A percentile compares a stretch with the other conserved stretches of the same genome.
Conservation (phyloP, 2,888 invertebrate species). For the Gnatocerus cornutus region DNA sequence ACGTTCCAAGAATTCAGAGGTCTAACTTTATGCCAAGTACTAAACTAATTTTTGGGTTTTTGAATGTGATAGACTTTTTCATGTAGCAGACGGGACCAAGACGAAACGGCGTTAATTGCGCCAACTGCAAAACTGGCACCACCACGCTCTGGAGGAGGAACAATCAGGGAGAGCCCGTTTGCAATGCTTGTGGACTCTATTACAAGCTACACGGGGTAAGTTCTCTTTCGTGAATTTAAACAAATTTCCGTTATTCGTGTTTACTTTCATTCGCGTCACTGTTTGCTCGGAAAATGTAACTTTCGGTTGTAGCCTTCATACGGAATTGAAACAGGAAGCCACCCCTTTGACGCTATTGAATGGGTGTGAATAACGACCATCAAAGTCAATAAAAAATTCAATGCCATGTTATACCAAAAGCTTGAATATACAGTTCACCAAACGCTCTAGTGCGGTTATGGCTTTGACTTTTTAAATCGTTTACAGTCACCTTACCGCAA, state of each 20-base stretch:
- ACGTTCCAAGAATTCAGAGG: slow-evolving; percentile 26
- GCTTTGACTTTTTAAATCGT: too few species aligned
- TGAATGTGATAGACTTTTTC: slow-evolving; percentile 17
- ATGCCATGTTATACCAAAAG: too few species aligned
- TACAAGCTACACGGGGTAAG: slow-evolving; percentile 88
- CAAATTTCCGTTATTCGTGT: slow-evolving; percentile 14
- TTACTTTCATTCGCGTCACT: slow-evolving; percentile 2
- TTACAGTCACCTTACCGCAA: too few species aligned
- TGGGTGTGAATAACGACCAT: too few species aligned
- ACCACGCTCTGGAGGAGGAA: slow-evolving; percentile 99
- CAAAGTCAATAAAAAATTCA: too few species aligned
- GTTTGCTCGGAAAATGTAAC: slow-evolving; percentile 14
- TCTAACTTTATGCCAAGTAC: not conserved
- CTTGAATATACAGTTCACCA: too few species aligned
- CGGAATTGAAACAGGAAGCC: slow-evolving; percentile 47
- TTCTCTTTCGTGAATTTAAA: slow-evolving; percentile 44
- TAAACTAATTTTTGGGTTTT: not conserved
- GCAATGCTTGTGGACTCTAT: slow-evolving; percentile 96
- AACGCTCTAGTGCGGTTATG: too few species aligned
- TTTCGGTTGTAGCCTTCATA: slow-evolving; percentile 22
- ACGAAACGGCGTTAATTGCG: slow-evolving; percentile 89
- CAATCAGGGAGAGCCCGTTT: slow-evolving; percentile 98
- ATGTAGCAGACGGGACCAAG: slow-evolving; percentile 74
- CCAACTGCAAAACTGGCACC: slow-evolving; percentile 95
- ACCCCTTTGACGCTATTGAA: slow-evolving; percentile 7